These are phyloP conservation scores for Gerris lacustris DNA, from an alignment of 2,888 invertebrate genomes.

Conservation along the genomic window DNA sequence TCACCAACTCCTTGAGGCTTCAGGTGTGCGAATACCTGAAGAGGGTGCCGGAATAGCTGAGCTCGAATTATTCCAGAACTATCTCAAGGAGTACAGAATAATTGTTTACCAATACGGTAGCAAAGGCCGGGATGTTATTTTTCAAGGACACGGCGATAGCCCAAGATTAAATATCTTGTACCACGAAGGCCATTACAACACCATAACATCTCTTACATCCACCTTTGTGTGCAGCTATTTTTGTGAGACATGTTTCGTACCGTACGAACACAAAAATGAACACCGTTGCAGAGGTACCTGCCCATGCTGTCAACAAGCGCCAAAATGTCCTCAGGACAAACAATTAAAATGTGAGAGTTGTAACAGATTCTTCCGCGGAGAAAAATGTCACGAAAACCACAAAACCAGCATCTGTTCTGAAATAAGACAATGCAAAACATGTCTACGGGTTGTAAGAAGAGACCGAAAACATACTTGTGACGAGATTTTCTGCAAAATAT, in stretches of 20 bases:
- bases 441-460: too few relatives aligned
- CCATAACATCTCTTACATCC: background rate
- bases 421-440: too few relatives aligned
- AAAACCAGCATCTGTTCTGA: background rate
- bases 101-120: conserved; percentile 11
- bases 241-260: background rate
- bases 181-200: background rate
- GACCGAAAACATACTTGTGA: background rate
- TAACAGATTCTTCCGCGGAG: background rate
- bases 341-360: background rate
- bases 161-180: background rate
- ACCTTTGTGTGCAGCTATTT: background rate
- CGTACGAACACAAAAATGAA: background rate
- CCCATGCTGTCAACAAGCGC: background rate
- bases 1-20: conserved; percentile 15
- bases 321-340: background rate
- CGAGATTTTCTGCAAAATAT: background rate
- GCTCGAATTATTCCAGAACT: conserved; percentile 13
- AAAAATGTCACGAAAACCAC: background rate
- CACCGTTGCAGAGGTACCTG: background rate
- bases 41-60: background rate
- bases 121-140: conserved; percentile 4
- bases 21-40: conserved; percentile 15
- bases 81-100: conserved; percentile 9
- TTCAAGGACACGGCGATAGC: background rate